A percentile compares a stretch with the other conserved stretches of the same genome.
Evolutionary conservation across 2,113 vertebrate species (phyloP).

Genomic region (Cephalopterus ornatus): DNA sequence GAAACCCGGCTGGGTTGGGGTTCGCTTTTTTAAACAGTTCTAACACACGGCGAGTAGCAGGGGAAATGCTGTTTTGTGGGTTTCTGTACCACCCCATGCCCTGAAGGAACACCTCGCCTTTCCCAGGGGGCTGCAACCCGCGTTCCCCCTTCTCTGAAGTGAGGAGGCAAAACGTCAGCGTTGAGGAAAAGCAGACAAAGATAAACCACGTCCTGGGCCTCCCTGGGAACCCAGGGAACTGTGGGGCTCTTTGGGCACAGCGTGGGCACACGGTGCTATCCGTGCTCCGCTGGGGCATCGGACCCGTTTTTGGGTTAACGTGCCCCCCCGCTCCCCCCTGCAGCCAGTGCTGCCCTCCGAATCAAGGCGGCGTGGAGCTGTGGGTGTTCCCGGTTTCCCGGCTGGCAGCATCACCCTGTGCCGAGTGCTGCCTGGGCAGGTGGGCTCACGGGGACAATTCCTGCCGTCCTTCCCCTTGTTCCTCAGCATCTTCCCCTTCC

Average conservation of each 20-base stretch:
- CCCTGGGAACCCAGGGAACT: background rate
- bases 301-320: background rate
- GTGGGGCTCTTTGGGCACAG: background rate
- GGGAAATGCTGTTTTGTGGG: background rate
- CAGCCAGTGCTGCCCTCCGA: background rate
- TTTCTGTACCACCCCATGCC: background rate
- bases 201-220: background rate
- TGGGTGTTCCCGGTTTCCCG: background rate
- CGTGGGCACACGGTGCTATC: background rate
- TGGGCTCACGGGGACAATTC: background rate
- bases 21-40: background rate
- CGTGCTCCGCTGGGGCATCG: background rate
- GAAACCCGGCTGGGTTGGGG: background rate
- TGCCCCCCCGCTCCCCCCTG: rapidly evolving
- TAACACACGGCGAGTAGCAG: background rate
- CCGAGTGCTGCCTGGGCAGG: rapidly evolving
- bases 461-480: background rate
- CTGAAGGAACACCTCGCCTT: background rate
- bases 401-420: background rate
- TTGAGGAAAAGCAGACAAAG: background rate
- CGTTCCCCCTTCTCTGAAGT: background rate
- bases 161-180: background rate
- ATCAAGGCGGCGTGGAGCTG: background rate
- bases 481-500: background rate
- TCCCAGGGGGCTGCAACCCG: background rate